phyloP scores from a whole-genome alignment of 2,888 invertebrate genomes.

The Dastarcus helophoroides region DNA sequence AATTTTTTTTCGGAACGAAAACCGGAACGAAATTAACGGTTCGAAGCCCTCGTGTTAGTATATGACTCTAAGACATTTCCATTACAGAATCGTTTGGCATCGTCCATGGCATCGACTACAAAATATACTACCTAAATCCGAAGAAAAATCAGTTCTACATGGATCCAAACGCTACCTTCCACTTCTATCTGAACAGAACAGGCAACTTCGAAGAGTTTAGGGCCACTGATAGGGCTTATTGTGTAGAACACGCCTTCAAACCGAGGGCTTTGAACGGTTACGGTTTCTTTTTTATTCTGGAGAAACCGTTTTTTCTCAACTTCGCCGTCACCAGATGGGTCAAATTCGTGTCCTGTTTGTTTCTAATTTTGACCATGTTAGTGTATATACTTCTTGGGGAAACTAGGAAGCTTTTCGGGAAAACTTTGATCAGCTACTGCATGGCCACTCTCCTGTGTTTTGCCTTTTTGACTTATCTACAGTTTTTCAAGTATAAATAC shows the following conservation, averaged over 20 bases:
- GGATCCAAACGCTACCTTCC: constrained; percentile 3
- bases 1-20: no score
- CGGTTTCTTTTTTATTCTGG: neutral
- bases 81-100: constrained; percentile 8
- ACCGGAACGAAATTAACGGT: no score
- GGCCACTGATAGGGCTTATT: constrained; percentile 3
- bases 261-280: neutral
- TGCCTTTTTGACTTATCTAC: constrained; percentile 2
- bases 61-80: no score
- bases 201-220: neutral
- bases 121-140: neutral
- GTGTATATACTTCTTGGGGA: constrained; percentile 6
- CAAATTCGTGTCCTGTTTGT: constrained; percentile 6
- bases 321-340: constrained; percentile 7
- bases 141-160: constrained; percentile 3
- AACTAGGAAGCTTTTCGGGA: constrained; percentile 8
- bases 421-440: constrained; percentile 6
- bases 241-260: constrained; percentile 8
- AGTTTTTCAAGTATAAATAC: constrained; percentile 3
- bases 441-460: constrained; percentile 4
- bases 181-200: constrained; percentile 2
- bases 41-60: no score
- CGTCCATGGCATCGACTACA: constrained; percentile 2
- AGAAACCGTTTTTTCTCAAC: neutral
- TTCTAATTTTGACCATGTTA: constrained; percentile 6